Conservation (phyloP, 1,140 invertebrate genomes). For the Chionoecetes opilio region DNA sequence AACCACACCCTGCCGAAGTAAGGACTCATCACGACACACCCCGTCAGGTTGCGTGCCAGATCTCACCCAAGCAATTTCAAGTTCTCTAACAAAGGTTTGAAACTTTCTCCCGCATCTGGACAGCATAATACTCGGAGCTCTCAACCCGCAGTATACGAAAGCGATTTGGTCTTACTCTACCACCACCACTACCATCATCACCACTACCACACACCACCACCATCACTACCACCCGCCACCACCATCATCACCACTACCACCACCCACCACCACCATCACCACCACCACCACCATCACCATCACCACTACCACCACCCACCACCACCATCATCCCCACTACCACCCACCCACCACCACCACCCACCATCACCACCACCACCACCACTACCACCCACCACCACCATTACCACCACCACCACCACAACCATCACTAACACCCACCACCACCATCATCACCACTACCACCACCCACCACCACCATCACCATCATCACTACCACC, state of each 20-base stretch:
- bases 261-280: neutral
- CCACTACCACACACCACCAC: neutral
- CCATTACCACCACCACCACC: too few species aligned
- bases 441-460: too few species aligned
- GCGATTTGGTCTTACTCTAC: neutral
- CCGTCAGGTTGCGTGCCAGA: neutral
- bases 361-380: neutral
- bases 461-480: too few species aligned
- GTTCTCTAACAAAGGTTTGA: neutral
- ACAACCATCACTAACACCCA: too few species aligned
- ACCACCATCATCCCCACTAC: neutral
- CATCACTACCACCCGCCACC: neutral
- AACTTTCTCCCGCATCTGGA: neutral
- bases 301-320: neutral
- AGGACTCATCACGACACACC: neutral
- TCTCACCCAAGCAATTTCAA: slow-evolving; percentile 28
- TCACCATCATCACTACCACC: too few species aligned
- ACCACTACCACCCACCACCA: too few species aligned
- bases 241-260: neutral
- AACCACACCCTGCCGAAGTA: neutral
- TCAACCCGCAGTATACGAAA: neutral
- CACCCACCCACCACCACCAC: neutral
- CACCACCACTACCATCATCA: neutral
- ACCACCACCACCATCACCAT: neutral
- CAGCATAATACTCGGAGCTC: neutral